Evolutionary conservation across 2,797 vertebrate genomes (phyloP), one percentile per base, ranked within the genome.

Genomic region (Schizopygopsis malacanthus): DNA sequence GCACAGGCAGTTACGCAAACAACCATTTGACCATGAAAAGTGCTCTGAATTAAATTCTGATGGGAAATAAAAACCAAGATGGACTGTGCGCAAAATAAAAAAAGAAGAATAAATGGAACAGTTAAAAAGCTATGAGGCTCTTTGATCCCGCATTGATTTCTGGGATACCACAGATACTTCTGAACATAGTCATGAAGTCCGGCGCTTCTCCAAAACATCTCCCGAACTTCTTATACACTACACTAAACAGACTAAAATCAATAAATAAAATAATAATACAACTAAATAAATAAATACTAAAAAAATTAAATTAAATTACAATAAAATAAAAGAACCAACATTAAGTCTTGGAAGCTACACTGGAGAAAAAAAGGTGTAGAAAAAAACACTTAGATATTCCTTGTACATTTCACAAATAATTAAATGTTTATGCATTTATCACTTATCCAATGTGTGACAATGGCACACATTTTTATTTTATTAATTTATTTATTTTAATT

Each of bases 21-120:
- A 89, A 87, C 76, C 84, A 73, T 82, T 81, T 85, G 86, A 89
- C 59, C 79, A 87, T 84, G 65, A 88, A 86, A 88, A 83, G 84
- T 75, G 13, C 25, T 22, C 33, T 54, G 75, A 86, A 85, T 88
- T 88, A 82, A 87, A 86, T 87, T 88, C 56, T 80, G 85, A 84
- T 56, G 33, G 86, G 73, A 83, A 88, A 86, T 77, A 84, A 84
- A 81, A 83, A 77, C 59, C 8, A 18, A 73, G 37, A 86, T 71
- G 67, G 80, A 10, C 59, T 37, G 39, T 70, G 33, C 39, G 61
- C 37, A 69, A 79, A 77, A 81, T 22, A 25, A n/a, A 22, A 22
- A 22, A 4, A 50, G 10, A 33, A 43, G 39, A 33, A 61, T 59
- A 28, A 39, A 75, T 59, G 16, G 70, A 52, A 52, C 18, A 7